Percentiles rank a stretch among this genome's conserved stretches.
These are phyloP conservation scores for Plodia interpunctella DNA, from an alignment of 1,140 invertebrate species.

Conservation along the genomic window DNA sequence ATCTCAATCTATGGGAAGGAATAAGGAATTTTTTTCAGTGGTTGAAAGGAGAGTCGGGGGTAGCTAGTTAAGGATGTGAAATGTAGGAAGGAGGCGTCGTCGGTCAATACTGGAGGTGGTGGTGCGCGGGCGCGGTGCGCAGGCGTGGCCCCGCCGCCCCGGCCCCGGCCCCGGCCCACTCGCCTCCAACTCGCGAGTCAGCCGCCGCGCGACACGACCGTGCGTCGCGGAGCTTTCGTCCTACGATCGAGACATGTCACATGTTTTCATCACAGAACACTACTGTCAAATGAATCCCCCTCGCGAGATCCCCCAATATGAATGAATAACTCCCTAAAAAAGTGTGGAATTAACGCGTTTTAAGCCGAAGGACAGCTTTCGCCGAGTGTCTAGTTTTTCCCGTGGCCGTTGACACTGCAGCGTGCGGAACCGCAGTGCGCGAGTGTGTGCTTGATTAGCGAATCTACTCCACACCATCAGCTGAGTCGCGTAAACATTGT, in stretches of 20 bases:
- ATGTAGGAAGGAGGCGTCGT: slow-evolving; percentile 73
- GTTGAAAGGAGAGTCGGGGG: slow-evolving; percentile 67
- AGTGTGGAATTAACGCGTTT: slow-evolving; percentile 16
- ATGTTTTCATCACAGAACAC: slow-evolving; percentile 65
- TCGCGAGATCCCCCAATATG: slow-evolving; percentile 36
- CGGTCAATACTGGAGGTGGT: slow-evolving; percentile 74
- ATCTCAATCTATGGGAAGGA: slow-evolving; percentile 53
- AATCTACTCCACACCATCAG: slow-evolving; percentile 56
- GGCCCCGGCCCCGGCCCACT: slow-evolving; percentile 34
- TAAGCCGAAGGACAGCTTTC: slow-evolving; percentile 49
- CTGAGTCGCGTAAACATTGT: slow-evolving; percentile 72
- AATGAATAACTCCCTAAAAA: slow-evolving; percentile 42
- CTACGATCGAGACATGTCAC: slow-evolving; percentile 59
- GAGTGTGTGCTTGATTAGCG: slow-evolving; percentile 72
- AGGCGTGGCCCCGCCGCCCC: slow-evolving; percentile 48
- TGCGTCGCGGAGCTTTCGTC: slow-evolving; percentile 46
- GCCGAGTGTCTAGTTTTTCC: slow-evolving; percentile 63
- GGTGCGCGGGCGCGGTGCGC: slow-evolving; percentile 58
- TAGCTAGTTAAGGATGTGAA: slow-evolving; percentile 74
- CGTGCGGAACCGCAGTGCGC: slow-evolving; percentile 72
- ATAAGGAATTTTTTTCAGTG: slow-evolving; percentile 67
- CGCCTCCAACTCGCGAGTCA: slow-evolving; percentile 70
- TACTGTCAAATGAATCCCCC: slow-evolving; percentile 47
- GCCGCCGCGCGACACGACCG: slow-evolving; percentile 65
- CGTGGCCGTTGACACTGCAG: slow-evolving; percentile 74